These are phyloP conservation scores for Thymallus thymallus DNA, from an alignment of 2,113 vertebrate genomes.

Conservation along the genomic window DNA sequence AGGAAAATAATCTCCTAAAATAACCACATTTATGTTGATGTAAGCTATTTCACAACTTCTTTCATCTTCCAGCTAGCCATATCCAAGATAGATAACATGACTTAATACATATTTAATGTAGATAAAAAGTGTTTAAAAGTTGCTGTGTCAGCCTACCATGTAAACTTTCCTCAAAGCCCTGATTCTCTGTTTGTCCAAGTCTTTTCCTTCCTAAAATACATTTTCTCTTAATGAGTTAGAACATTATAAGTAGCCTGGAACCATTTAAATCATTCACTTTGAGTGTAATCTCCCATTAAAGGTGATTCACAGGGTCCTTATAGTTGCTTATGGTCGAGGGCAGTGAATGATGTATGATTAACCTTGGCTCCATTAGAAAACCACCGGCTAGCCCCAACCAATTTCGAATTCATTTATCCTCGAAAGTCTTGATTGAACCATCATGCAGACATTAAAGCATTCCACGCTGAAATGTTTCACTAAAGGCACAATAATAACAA, in stretches of 20 bases:
- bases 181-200: not conserved
- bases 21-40: not conserved
- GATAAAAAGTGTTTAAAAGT: not conserved
- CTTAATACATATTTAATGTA: not conserved
- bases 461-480: conserved; percentile 13
- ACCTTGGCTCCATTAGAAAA: conserved; percentile 10
- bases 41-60: not conserved
- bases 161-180: not conserved
- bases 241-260: not conserved
- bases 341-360: conserved; percentile 16
- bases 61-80: not conserved
- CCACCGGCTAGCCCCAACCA: conserved; percentile 1
- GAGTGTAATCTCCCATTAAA: conserved; percentile 4
- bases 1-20: not conserved
- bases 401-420: conserved; percentile 27
- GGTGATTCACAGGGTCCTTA: not conserved
- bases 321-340: not conserved
- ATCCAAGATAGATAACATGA: not conserved
- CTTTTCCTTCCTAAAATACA: not conserved
- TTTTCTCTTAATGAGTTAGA: not conserved
- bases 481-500: conserved; percentile 16
- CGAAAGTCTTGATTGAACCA: conserved; percentile 18
- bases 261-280: conserved; percentile 12
- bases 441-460: conserved; percentile 25
- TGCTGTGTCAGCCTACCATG: not conserved